phyloP scores from a whole-genome alignment of 2,113 vertebrate genomes.

The Phrynocephalus versicolor region DNA sequence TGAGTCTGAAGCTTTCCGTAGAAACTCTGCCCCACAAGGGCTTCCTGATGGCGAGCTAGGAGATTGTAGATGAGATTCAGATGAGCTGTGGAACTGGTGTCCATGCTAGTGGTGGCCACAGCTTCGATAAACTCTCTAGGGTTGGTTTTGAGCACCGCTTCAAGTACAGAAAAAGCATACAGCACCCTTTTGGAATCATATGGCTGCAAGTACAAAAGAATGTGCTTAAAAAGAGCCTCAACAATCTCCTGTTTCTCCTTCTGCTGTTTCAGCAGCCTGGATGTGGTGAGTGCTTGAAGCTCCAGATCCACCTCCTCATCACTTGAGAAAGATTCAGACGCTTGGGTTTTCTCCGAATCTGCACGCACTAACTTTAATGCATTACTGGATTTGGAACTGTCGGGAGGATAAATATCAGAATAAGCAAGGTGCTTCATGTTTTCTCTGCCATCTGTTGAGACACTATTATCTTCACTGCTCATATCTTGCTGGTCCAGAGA shows the following conservation, averaged over 20 bases:
- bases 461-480: conserved; percentile 68
- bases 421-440: neutral
- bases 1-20: conserved; percentile 84
- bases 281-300: conserved; percentile 83
- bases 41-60: conserved; percentile 91
- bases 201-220: conserved; percentile 86
- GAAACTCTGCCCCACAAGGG: conserved; percentile 87
- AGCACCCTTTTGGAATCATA: conserved; percentile 87
- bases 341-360: conserved; percentile 91
- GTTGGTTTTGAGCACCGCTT: conserved; percentile 89
- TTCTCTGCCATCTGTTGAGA: accelerated
- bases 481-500: conserved; percentile 73
- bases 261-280: conserved; percentile 82
- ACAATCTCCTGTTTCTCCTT: conserved; percentile 83
- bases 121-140: conserved; percentile 89
- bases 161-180: conserved; percentile 88
- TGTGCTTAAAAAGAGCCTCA: conserved; percentile 88
- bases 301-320: conserved; percentile 90
- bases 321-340: conserved; percentile 91
- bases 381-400: conserved; percentile 40
- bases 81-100: conserved; percentile 90
- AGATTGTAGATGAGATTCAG: conserved; percentile 94
- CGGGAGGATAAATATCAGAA: conserved; percentile 27
- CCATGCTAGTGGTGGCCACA: conserved; percentile 84
- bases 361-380: conserved; percentile 64